Conservation (phyloP, 2,888 invertebrate species). For the Meiosimyza platycephala region DNA sequence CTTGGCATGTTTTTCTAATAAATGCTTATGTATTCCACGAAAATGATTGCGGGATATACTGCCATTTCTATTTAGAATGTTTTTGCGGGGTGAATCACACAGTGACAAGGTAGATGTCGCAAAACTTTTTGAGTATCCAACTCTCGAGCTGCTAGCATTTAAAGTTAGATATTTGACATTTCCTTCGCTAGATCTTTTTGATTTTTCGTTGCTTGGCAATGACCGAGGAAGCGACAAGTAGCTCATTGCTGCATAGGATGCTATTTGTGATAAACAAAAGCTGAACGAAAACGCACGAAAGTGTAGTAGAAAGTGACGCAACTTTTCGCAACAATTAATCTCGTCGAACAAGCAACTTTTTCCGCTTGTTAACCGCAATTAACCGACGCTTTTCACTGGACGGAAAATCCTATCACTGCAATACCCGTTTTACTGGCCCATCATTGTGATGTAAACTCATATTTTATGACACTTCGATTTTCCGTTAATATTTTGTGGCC, state of each 20-base stretch:
- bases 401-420: too few species aligned
- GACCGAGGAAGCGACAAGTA: slow-evolving; percentile 54
- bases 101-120: slow-evolving; percentile 53
- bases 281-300: not conserved
- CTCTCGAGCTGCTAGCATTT: slow-evolving; percentile 49
- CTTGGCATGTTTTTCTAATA: slow-evolving; percentile 79
- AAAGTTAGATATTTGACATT: slow-evolving; percentile 60
- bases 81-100: slow-evolving; percentile 50
- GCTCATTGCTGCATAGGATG: slow-evolving; percentile 49
- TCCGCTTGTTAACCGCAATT: too few species aligned
- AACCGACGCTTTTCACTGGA: too few species aligned
- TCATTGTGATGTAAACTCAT: too few species aligned
- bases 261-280: not conserved
- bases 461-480: too few species aligned
- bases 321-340: slow-evolving; percentile 9
- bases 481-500: too few species aligned
- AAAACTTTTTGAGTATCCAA: slow-evolving; percentile 43
- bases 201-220: slow-evolving; percentile 37
- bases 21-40: slow-evolving; percentile 82
- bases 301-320: slow-evolving; percentile 30
- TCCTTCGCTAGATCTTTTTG: slow-evolving; percentile 44
- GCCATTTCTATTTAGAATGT: slow-evolving; percentile 67
- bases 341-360: too few species aligned
- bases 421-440: too few species aligned
- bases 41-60: slow-evolving; percentile 75